Base-by-base conservation (phyloP, 2,113 vertebrate species). In the Drymodes brunneopygia region DNA sequence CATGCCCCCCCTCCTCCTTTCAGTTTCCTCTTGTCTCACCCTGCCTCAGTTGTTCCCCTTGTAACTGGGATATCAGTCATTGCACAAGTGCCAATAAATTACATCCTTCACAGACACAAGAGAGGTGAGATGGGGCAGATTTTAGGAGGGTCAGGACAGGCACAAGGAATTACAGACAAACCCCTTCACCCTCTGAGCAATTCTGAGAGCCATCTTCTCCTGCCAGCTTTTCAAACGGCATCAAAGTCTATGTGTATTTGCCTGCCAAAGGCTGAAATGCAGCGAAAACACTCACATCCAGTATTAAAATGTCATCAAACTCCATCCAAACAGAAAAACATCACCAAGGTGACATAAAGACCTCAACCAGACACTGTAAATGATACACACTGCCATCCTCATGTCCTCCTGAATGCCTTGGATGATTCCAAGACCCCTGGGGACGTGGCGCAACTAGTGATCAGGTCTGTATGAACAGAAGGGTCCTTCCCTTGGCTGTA, bases 341-440 rank as follows among this genome's bases (percentile, higher is more conserved):
- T 48, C 53, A 69, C 50, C 54, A 79, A 87, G 57, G 42, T 54
- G 56, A 74, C 17, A 40, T 17, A 64, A 58, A 15, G 9, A 75
- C n/a, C 35, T 83, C 91, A 70, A 25, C 44, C 40, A 85, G 31
- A 65, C 1, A 5, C 40, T 27, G 12, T 60, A 79, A 72, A 81
- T 0, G 0, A 35, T 29, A 71, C 20, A 64, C 1, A 7, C 4
- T 74, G 47, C 47, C 47, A 78, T 42, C 6, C 51, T 11, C 35
- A 36, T 58, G 27, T 81, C 28, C 44, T 79, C 24, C 44, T 44
- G 58, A 69, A 75, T 51, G 48, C 50, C 36, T 28, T 44, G 17
- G 44, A 66, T 79, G 64, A 85, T 44, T 87, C 29, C 47, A 79
- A 75, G 35, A 66, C 23, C 33, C 23, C 44, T 35, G 27, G 29